phyloP scores from a whole-genome alignment of 2,888 invertebrate species.

The Sclerodermus sp. region DNA sequence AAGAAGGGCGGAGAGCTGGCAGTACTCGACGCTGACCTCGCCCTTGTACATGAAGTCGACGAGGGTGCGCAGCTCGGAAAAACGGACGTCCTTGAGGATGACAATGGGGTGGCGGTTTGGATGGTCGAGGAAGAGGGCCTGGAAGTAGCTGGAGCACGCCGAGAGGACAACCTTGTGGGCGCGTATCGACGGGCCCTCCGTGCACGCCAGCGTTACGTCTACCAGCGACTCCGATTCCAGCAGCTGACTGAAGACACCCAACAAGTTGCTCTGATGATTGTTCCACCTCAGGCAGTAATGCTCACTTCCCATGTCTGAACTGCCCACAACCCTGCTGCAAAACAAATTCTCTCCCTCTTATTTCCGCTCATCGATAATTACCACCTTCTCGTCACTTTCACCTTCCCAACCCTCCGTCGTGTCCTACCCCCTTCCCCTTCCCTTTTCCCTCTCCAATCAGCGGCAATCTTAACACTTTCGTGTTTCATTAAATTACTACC shows the following conservation, averaged over 20 bases:
- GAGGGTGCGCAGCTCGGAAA: conserved; percentile 85
- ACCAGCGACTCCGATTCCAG: conserved; percentile 94
- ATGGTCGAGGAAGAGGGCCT: conserved; percentile 89
- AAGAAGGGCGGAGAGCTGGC: conserved; percentile 85
- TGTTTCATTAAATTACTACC: too few species aligned
- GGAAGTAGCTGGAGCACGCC: conserved; percentile 94
- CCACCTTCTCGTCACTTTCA: too few species aligned
- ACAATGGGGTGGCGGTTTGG: conserved; percentile 91
- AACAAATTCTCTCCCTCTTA: conserved; percentile 8
- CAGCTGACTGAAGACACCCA: conserved; percentile 95
- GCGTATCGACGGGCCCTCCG: conserved; percentile 92
- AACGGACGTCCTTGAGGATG: conserved; percentile 91
- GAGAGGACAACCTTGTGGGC: conserved; percentile 95
- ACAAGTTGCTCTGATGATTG: conserved; percentile 98
- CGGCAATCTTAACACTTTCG: too few species aligned
- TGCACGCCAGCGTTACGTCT: conserved; percentile 95
- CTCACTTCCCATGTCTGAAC: conserved; percentile 97
- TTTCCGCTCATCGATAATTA: too few species aligned
- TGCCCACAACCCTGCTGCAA: conserved; percentile 70
- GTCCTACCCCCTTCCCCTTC: too few species aligned
- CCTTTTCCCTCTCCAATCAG: too few species aligned
- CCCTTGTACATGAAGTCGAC: conserved; percentile 97
- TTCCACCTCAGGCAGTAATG: conserved; percentile 98
- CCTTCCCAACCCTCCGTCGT: too few species aligned
- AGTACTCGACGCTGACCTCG: conserved; percentile 93